phyloP scores from a whole-genome alignment of 2,113 vertebrate genomes.

The Alectura lathami region DNA sequence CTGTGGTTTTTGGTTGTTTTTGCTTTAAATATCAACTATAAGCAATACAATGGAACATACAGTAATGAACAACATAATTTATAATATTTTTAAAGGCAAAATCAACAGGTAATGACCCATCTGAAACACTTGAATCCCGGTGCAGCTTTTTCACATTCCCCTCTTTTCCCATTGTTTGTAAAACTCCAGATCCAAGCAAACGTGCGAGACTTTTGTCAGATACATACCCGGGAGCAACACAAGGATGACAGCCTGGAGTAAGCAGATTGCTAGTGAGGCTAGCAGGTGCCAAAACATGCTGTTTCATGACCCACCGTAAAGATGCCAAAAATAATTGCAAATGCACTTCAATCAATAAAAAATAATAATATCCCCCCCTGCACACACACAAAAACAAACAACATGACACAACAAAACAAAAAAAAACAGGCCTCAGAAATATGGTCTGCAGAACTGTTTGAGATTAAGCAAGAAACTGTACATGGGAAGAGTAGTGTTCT shows the following conservation, averaged over 20 bases:
- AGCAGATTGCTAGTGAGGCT: conserved; percentile 47
- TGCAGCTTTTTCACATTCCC: not conserved
- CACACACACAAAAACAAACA: not conserved
- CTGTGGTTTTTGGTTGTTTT: not conserved
- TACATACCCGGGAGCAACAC: conserved; percentile 8
- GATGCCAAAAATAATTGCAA: conserved; percentile 58
- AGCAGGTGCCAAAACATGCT: conserved; percentile 51
- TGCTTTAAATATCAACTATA: not conserved
- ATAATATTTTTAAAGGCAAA: not conserved
- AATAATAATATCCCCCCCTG: too few species aligned
- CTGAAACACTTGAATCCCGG: not conserved
- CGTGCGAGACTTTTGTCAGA: conserved; percentile 53
- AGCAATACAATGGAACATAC: not conserved
- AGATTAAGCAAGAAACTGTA: not conserved
- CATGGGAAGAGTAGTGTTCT: not conserved
- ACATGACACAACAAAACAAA: not conserved
- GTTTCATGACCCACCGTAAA: conserved; percentile 50
- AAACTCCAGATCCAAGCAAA: conserved; percentile 8
- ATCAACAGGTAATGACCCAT: not conserved
- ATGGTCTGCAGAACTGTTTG: not conserved
- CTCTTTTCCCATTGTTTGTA: not conserved
- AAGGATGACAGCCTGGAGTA: conserved; percentile 48
- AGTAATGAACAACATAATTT: not conserved
- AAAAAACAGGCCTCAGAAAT: conserved; percentile 18
- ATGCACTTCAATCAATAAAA: conserved; percentile 34